Evolutionary conservation across 2,888 invertebrate genomes (phyloP).

Genomic region (Metellina segmentata): DNA sequence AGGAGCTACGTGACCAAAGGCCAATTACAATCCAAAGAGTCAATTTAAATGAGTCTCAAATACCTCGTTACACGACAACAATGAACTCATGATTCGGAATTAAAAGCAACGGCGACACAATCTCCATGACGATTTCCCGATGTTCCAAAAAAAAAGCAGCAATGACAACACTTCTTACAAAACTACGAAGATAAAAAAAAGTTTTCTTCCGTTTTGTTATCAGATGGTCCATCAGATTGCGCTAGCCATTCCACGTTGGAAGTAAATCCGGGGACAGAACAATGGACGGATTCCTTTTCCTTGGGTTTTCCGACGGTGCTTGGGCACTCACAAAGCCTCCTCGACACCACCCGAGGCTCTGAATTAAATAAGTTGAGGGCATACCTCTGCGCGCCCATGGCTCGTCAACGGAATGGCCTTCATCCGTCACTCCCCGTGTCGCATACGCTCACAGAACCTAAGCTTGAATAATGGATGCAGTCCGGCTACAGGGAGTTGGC

Average conservation of each 20-base stretch:
- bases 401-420: too few relatives aligned
- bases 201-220: slow-evolving; percentile 21
- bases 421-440: neutral
- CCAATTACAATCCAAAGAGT: too few relatives aligned
- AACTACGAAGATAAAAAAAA: neutral
- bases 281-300: slow-evolving; percentile 6
- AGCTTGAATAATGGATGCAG: slow-evolving; percentile 5
- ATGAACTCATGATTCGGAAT: too few relatives aligned
- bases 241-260: slow-evolving; percentile 6
- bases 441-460: neutral
- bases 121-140: neutral
- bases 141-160: neutral
- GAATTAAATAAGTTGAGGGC: neutral
- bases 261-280: slow-evolving; percentile 44
- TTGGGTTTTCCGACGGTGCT: neutral
- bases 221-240: slow-evolving; percentile 39
- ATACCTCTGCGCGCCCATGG: neutral
- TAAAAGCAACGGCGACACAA: neutral
- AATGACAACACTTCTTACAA: neutral
- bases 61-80: too few relatives aligned
- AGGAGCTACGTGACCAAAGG: too few relatives aligned
- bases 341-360: neutral
- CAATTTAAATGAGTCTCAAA: too few relatives aligned
- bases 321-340: neutral
- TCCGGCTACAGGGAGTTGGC: too few relatives aligned